Percentiles rank a stretch among this genome's conserved stretches.
Conservation (phyloP, 2,888 invertebrate genomes). For the Exocentrus adspersus region DNA sequence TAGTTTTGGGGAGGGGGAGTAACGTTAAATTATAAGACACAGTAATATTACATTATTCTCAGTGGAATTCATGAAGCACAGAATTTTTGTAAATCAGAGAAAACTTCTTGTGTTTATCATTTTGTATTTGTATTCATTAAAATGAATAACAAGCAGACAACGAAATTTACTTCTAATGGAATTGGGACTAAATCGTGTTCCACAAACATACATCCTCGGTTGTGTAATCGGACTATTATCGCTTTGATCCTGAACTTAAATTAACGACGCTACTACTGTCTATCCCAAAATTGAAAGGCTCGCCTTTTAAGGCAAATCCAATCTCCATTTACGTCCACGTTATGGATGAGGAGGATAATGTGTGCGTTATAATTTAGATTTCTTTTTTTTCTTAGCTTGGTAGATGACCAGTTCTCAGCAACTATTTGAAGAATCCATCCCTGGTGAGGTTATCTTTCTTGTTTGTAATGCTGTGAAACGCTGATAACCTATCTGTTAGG, state of each 20-base stretch:
- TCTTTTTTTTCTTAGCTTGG: not conserved
- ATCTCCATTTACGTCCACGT: slow-evolving; percentile 5
- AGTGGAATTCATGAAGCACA: too few relatives aligned
- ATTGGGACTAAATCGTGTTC: not conserved
- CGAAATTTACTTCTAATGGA: not conserved
- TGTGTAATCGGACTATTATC: not conserved
- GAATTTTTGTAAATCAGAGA: too few relatives aligned
- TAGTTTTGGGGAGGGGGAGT: not conserved
- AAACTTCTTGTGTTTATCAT: too few relatives aligned
- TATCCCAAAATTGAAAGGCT: slow-evolving; percentile 1
- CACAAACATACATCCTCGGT: not conserved
- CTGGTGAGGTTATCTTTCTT: too few relatives aligned
- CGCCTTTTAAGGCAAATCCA: slow-evolving; percentile 4
- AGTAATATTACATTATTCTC: too few relatives aligned
- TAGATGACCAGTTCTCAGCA: not conserved
- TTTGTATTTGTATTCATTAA: too few relatives aligned
- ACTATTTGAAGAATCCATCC: too few relatives aligned
- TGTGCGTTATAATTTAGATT: not conserved
- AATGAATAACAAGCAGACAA: not conserved
- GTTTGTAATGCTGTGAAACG: not conserved
- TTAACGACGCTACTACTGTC: not conserved
- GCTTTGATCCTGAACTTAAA: not conserved
- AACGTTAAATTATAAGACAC: not conserved
- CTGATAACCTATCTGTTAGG: not conserved
- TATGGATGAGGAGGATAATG: not conserved